Percentiles rank a stretch among this genome's conserved stretches.
phyloP scores from a whole-genome alignment of 1,140 invertebrate genomes.

The Telenomus remus region DNA sequence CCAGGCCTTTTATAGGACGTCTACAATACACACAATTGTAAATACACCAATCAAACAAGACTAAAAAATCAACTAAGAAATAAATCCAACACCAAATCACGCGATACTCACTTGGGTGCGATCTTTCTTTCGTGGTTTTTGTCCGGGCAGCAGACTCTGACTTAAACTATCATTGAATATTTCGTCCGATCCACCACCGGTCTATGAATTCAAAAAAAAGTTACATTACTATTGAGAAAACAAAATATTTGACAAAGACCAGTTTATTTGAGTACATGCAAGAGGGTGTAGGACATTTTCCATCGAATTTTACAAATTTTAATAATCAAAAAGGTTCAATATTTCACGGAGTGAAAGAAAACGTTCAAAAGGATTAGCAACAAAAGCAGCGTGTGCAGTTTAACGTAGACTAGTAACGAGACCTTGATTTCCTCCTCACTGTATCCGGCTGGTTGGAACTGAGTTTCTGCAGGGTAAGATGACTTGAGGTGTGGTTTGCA shows the following conservation, averaged over 20 bases:
- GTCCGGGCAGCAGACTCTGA: constrained; percentile 77
- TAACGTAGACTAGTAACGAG: constrained; percentile 43
- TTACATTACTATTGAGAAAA: not conserved
- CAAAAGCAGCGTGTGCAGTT: not conserved
- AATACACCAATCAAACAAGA: constrained; percentile 15
- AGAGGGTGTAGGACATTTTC: no score
- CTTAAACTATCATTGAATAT: constrained; percentile 79
- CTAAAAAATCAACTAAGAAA: constrained; percentile 37
- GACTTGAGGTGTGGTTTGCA: constrained; percentile 91
- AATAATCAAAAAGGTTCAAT: no score
- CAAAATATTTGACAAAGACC: no score
- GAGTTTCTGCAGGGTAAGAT: constrained; percentile 91
- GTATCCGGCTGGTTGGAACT: constrained; percentile 77
- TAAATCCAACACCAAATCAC: constrained; percentile 11
- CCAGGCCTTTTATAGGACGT: constrained; percentile 88
- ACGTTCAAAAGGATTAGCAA: no score
- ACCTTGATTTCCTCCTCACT: constrained; percentile 88
- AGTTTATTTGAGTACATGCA: no score
- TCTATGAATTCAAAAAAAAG: constrained; percentile 66
- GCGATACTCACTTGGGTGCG: constrained; percentile 72
- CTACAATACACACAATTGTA: constrained; percentile 61
- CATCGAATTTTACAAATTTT: no score
- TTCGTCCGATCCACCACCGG: constrained; percentile 71
- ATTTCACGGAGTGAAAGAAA: no score
- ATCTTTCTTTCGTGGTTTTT: constrained; percentile 77